Conservation (phyloP, 2,888 invertebrate genomes). For the Lasiommata megera region DNA sequence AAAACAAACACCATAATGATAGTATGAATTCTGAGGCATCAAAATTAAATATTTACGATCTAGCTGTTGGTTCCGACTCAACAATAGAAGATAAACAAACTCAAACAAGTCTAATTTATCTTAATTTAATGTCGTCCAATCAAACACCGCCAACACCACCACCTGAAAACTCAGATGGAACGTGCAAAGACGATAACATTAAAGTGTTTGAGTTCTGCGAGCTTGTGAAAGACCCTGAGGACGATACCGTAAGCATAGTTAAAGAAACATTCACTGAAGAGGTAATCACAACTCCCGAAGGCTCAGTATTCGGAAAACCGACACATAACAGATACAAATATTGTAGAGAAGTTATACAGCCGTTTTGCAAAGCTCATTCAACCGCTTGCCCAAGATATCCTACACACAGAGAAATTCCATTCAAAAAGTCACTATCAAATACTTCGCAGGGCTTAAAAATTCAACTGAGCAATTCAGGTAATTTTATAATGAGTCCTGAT, state of each 20-base stretch:
- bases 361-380: slow-evolving; percentile 40
- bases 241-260: slow-evolving; percentile 37
- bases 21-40: slow-evolving; percentile 45
- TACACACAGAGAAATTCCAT: neutral
- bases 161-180: slow-evolving; percentile 19
- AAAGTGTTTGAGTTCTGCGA: slow-evolving; percentile 44
- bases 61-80: slow-evolving; percentile 30
- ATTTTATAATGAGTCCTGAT: slow-evolving; percentile 3
- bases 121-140: slow-evolving; percentile 27
- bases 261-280: slow-evolving; percentile 46
- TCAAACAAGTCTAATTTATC: slow-evolving; percentile 39
- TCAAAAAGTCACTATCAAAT: slow-evolving; percentile 1
- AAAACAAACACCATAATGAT: slow-evolving; percentile 6
- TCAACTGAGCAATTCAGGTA: neutral
- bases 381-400: slow-evolving; percentile 34
- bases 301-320: slow-evolving; percentile 13
- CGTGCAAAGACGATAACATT: slow-evolving; percentile 33
- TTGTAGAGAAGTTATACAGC: slow-evolving; percentile 50
- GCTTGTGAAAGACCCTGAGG: slow-evolving; percentile 40
- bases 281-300: slow-evolving; percentile 25
- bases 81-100: slow-evolving; percentile 40
- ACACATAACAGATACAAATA: slow-evolving; percentile 39
- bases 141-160: slow-evolving; percentile 24
- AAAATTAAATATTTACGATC: slow-evolving; percentile 32
- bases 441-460: neutral